A percentile compares a stretch with the other conserved stretches of the same genome.
Conservation (phyloP, 2,888 invertebrate species). For the Lucinisca nassula region DNA sequence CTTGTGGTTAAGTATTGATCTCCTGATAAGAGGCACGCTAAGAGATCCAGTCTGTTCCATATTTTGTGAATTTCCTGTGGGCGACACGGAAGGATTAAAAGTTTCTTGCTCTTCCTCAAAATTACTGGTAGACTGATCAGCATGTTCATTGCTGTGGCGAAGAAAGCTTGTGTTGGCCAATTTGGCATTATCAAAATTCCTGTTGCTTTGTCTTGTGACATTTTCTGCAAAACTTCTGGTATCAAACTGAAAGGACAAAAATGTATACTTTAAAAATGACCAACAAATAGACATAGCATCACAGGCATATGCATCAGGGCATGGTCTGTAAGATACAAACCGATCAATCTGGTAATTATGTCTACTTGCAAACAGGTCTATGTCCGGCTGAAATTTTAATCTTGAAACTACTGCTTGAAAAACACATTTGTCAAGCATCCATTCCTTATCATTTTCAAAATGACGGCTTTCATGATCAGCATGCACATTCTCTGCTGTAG, state of each 20-base stretch:
- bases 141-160: slow-evolving; percentile 24
- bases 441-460: slow-evolving; percentile 45
- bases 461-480: slow-evolving; percentile 31
- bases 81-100: neutral
- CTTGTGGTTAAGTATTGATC: neutral
- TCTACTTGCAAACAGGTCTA: slow-evolving; percentile 57
- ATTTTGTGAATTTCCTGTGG: slow-evolving; percentile 26
- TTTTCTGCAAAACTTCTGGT: slow-evolving; percentile 19
- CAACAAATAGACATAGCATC: slow-evolving; percentile 54
- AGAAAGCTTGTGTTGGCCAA: slow-evolving; percentile 44
- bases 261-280: slow-evolving; percentile 35
- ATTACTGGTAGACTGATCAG: slow-evolving; percentile 6
- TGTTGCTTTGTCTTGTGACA: slow-evolving; percentile 11
- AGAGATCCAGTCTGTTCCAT: slow-evolving; percentile 13
- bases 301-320: slow-evolving; percentile 43
- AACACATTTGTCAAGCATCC: slow-evolving; percentile 41
- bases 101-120: neutral
- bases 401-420: neutral
- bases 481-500: slow-evolving; percentile 29
- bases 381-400: neutral
- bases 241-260: slow-evolving; percentile 51
- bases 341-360: slow-evolving; percentile 39
- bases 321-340: slow-evolving; percentile 59
- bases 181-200: slow-evolving; percentile 27
- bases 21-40: slow-evolving; percentile 35